Evolutionary conservation across 1,140 invertebrate species (phyloP).

Genomic region (Tetramorium parvispinum): DNA sequence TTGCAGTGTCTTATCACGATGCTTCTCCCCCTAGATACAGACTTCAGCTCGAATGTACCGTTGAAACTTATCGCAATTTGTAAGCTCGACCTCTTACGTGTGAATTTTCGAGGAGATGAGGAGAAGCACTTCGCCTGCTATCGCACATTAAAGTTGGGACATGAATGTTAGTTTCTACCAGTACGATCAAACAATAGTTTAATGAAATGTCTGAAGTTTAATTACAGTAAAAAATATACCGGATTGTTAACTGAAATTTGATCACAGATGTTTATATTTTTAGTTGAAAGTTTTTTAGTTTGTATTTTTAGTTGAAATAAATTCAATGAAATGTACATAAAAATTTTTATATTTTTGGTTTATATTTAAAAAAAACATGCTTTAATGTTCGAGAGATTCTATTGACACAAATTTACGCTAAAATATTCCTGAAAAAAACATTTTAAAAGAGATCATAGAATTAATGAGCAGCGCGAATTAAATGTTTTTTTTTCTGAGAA

Average conservation of each 20-base stretch:
- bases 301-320: not conserved
- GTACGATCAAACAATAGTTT: not conserved
- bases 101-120: conserved; percentile 29
- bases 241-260: not conserved
- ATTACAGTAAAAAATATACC: not conserved
- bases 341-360: not conserved
- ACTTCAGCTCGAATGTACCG: conserved; percentile 36
- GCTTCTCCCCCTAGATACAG: not conserved
- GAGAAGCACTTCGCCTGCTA: not conserved
- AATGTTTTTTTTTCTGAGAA: not conserved
- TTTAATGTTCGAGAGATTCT: not conserved
- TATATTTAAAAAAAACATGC: not conserved
- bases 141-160: not conserved
- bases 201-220: not conserved
- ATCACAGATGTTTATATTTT: not conserved
- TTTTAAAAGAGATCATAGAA: not conserved
- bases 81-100: conserved; percentile 33
- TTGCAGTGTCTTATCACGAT: conserved; percentile 53
- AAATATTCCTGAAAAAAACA: not conserved
- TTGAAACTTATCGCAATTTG: conserved; percentile 50
- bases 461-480: not conserved
- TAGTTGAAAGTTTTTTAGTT: too few relatives aligned
- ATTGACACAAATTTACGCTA: not conserved
- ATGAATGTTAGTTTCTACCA: conserved; percentile 20
- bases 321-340: not conserved